These are phyloP conservation scores for Ceyx margarethae DNA, from an alignment of 2,113 vertebrate species.

Conservation along the genomic window DNA sequence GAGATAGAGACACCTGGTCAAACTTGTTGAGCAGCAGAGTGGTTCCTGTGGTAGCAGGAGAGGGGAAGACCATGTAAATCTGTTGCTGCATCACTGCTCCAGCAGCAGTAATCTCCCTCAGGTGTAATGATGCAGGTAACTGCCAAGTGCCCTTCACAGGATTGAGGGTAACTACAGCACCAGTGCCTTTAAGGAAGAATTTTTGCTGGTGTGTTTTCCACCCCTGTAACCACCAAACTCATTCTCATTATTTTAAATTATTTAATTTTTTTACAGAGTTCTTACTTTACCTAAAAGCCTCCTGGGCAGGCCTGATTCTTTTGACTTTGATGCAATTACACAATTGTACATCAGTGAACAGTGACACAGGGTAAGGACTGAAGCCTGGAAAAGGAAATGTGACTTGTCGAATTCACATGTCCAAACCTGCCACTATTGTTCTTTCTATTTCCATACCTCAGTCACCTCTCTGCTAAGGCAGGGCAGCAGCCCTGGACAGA, in stretches of 20 bases:
- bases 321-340: not conserved
- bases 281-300: not conserved
- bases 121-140: rapidly evolving
- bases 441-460: not conserved
- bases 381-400: not conserved
- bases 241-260: not conserved
- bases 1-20: not conserved
- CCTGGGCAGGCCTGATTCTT: not conserved
- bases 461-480: not conserved
- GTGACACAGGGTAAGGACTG: not conserved
- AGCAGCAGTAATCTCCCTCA: not conserved
- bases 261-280: not conserved
- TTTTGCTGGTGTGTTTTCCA: not conserved
- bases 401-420: not conserved
- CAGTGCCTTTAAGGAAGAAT: not conserved
- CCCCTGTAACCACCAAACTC: not conserved
- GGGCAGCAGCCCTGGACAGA: not conserved
- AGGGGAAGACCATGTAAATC: not conserved
- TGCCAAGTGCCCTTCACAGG: not conserved
- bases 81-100: rapidly evolving
- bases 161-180: not conserved
- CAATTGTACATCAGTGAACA: not conserved
- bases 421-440: not conserved
- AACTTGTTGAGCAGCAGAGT: not conserved
- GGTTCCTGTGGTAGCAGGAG: not conserved